Percentiles rank a stretch among this genome's conserved stretches.
These are phyloP conservation scores for Aphelenchoides avenae DNA, from an alignment of 1,140 invertebrate species.

Conservation along the genomic window DNA sequence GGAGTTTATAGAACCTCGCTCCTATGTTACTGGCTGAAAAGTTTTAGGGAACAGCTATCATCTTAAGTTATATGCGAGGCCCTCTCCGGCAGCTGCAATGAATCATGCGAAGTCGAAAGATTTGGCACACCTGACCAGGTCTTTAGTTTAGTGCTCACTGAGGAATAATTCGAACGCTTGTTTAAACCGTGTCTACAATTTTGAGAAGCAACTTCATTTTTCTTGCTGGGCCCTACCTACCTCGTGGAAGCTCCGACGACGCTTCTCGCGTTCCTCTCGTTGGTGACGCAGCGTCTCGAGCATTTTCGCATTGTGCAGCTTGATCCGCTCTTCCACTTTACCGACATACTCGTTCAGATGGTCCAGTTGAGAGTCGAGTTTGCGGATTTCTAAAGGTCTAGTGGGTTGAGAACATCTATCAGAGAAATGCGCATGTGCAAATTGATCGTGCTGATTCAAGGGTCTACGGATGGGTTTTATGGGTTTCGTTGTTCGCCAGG, in stretches of 20 bases:
- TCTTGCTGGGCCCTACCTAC: slow-evolving; percentile 1
- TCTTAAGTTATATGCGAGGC: too few species aligned
- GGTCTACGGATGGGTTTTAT: too few species aligned
- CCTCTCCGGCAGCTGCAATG: too few species aligned
- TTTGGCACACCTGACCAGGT: too few species aligned
- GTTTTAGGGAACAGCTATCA: too few species aligned
- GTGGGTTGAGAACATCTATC: neutral
- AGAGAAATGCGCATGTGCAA: too few species aligned
- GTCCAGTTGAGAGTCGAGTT: slow-evolving; percentile 45
- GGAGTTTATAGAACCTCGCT: too few species aligned
- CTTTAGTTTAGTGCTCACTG: neutral
- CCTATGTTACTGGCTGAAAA: too few species aligned
- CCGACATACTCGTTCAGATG: slow-evolving; percentile 45
- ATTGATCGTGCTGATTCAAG: too few species aligned
- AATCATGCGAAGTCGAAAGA: too few species aligned
- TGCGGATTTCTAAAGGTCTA: slow-evolving; percentile 40
- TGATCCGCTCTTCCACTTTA: slow-evolving; percentile 42
- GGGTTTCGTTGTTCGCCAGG: too few species aligned
- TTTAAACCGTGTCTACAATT: neutral
- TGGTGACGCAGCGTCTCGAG: slow-evolving; percentile 42
- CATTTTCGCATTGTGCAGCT: slow-evolving; percentile 39
- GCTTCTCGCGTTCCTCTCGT: slow-evolving; percentile 45
- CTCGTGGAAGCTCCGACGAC: slow-evolving; percentile 47
- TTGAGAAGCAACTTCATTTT: neutral
- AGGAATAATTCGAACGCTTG: neutral